Conservation (phyloP, 2,797 vertebrate species). For the Liasis olivaceus region DNA sequence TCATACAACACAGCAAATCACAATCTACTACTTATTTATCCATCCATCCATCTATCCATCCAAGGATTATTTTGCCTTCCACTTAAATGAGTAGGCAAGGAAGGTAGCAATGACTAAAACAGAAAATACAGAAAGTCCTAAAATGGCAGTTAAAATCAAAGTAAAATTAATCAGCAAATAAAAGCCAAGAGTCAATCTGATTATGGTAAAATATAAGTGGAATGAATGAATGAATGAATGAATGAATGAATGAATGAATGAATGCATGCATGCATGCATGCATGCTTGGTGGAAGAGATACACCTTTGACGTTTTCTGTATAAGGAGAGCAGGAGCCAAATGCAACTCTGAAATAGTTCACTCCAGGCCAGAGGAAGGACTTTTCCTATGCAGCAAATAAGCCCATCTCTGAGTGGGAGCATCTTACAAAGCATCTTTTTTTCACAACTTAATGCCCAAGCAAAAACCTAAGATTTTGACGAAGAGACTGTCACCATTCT, state of each 20-base stretch:
- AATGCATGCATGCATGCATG: neutral
- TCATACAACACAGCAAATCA: neutral
- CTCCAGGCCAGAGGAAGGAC: neutral
- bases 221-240: neutral
- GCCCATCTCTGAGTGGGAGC: neutral
- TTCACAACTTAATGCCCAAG: neutral
- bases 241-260: neutral
- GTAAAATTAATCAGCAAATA: neutral
- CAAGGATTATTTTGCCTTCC: neutral
- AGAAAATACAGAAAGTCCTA: neutral
- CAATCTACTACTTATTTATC: neutral
- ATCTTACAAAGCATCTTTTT: neutral
- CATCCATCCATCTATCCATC: neutral
- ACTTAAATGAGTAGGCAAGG: neutral
- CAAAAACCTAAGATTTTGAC: neutral
- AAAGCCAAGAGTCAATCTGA: neutral
- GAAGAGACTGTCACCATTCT: neutral
- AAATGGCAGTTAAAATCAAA: neutral
- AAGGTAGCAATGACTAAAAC: neutral
- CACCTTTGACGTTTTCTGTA: neutral
- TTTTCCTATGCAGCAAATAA: neutral
- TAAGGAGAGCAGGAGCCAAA: neutral
- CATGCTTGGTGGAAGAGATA: neutral
- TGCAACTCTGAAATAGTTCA: neutral
- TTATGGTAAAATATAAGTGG: neutral